phyloP scores from a whole-genome alignment of 2,888 invertebrate species.

The Branchipolynoe longqiensis region DNA sequence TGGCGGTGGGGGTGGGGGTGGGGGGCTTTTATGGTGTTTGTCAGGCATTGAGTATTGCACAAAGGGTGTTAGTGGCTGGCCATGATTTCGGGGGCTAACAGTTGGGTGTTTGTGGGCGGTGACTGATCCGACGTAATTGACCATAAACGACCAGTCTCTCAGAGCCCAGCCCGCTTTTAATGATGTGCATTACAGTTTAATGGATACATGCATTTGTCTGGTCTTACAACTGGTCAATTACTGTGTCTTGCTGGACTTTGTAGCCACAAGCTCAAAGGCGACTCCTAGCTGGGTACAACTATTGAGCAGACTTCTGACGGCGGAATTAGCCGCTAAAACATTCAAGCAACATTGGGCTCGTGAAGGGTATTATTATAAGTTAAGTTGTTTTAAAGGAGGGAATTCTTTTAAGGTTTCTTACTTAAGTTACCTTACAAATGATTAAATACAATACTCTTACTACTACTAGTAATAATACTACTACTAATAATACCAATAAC shows the following conservation, averaged over 20 bases:
- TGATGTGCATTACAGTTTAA: constrained; percentile 11
- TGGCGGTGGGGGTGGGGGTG: no score
- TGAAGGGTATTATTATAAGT: no score
- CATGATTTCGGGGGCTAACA: constrained; percentile 20
- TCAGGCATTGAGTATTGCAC: background rate
- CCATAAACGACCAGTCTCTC: background rate
- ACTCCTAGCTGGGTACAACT: no score
- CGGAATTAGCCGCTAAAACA: no score
- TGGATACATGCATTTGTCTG: constrained; percentile 21
- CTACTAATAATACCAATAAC: no score
- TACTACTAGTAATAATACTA: no score
- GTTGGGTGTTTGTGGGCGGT: constrained; percentile 4
- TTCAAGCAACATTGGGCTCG: no score
- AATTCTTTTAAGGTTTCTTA: no score
- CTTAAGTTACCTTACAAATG: no score
- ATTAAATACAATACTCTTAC: no score
- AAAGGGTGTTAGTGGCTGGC: constrained; percentile 27
- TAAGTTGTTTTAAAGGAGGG: no score
- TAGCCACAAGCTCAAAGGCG: background rate
- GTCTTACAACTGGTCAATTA: constrained; percentile 43
- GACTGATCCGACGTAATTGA: constrained; percentile 39
- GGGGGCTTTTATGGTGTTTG: constrained; percentile 6
- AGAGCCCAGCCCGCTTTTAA: constrained; percentile 11
- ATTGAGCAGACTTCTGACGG: no score
- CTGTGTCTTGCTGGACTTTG: background rate